Evolutionary conservation across 2,797 vertebrate genomes (phyloP).

Genomic region (Hydrocynus forskahlii): DNA sequence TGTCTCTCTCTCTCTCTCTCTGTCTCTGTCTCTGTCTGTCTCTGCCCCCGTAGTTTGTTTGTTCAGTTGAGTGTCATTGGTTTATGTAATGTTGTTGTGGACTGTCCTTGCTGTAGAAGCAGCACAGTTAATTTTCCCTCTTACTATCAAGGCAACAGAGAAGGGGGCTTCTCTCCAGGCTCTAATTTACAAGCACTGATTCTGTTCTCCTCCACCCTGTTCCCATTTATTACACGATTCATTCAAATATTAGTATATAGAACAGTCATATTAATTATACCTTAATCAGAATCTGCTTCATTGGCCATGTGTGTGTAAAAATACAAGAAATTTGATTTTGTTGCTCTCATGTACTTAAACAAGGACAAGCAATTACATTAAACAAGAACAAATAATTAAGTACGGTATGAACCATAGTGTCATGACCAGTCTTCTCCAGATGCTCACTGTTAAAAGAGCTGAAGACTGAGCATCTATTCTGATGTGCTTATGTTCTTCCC

Average conservation of each 20-base stretch:
- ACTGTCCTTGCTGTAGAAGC: constrained; percentile 28
- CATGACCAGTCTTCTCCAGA: too few relatives aligned
- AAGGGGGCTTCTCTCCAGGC: not conserved
- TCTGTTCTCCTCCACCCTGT: not conserved
- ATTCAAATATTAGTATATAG: not conserved
- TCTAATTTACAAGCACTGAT: not conserved
- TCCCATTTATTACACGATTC: not conserved
- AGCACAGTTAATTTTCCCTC: constrained; percentile 11
- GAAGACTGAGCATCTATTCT: too few relatives aligned
- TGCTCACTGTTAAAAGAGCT: too few relatives aligned
- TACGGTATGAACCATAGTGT: too few relatives aligned
- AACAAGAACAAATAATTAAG: too few relatives aligned
- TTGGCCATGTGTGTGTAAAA: too few relatives aligned
- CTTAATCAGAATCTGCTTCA: not conserved
- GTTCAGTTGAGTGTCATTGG: constrained; percentile 42
- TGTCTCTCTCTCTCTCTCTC: not conserved
- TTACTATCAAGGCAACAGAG: not conserved
- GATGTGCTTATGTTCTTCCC: too few relatives aligned
- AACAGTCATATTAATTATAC: too few relatives aligned
- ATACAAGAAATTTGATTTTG: too few relatives aligned
- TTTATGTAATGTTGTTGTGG: constrained; percentile 33
- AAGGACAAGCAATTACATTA: too few relatives aligned
- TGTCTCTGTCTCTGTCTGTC: not conserved
- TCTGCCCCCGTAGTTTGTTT: not conserved
- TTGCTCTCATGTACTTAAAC: too few relatives aligned